These are phyloP conservation scores for Coleophora deauratella DNA, from an alignment of 2,888 invertebrate genomes.

Conservation along the genomic window DNA sequence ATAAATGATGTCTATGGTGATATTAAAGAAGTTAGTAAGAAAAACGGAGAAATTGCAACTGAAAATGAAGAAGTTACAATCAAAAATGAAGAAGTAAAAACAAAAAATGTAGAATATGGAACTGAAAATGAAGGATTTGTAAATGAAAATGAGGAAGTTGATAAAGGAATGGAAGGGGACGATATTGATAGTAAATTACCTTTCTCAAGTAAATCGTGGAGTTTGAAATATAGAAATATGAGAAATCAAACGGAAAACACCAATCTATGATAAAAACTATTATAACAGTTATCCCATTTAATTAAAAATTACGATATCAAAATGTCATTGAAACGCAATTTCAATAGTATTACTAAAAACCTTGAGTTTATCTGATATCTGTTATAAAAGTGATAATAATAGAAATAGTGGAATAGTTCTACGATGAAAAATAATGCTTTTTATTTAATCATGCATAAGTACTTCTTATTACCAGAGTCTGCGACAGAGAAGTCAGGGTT, in stretches of 20 bases:
- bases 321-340: too few species aligned
- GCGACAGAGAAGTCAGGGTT: too few species aligned
- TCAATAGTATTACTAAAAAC: too few species aligned
- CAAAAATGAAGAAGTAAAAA: conserved; percentile 8
- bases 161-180: too few species aligned
- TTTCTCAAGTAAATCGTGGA: conserved; percentile 29
- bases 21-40: background rate
- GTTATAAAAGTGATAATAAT: too few species aligned
- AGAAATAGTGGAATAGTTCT: too few species aligned
- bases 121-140: background rate
- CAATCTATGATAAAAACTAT: conserved; percentile 27
- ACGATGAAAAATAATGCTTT: too few species aligned
- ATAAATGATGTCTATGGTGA: background rate
- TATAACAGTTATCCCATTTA: too few species aligned
- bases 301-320: too few species aligned
- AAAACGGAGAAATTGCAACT: background rate
- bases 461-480: too few species aligned
- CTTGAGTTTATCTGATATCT: too few species aligned
- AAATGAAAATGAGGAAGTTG: conserved; percentile 10
- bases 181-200: conserved; percentile 3
- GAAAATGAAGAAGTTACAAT: conserved; percentile 6
- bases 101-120: conserved; percentile 5
- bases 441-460: too few species aligned
- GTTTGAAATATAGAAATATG: conserved; percentile 31
- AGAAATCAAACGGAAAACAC: conserved; percentile 40